phyloP scores from a whole-genome alignment of 2,888 invertebrate genomes.

The Dryocosmus kuriphilus region DNA sequence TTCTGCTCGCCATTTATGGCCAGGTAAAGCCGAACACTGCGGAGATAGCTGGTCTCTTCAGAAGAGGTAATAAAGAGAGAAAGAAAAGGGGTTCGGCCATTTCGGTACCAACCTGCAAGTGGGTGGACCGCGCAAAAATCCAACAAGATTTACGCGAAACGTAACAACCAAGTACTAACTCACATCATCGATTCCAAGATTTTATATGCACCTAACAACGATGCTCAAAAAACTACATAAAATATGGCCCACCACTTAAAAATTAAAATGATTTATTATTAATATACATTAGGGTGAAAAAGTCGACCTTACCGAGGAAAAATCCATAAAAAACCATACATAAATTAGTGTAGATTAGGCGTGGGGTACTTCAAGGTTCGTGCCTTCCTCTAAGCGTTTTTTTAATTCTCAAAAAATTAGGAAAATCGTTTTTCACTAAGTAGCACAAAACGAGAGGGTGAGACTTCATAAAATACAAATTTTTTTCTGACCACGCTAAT shows the following conservation, averaged over 20 bases:
- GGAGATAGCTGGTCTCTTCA: constrained; percentile 55
- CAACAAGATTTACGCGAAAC: constrained; percentile 39
- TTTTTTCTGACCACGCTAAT: no score
- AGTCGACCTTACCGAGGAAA: no score
- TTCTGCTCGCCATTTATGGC: constrained; percentile 74
- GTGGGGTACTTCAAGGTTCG: no score
- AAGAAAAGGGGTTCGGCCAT: constrained; percentile 50
- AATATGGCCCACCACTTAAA: constrained; percentile 15
- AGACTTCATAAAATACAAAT: no score
- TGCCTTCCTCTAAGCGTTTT: no score
- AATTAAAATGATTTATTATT: neutral
- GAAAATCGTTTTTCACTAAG: no score
- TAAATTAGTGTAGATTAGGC: no score
- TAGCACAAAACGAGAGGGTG: no score
- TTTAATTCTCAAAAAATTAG: no score
- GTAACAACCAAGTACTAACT: constrained; percentile 38
- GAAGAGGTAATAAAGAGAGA: constrained; percentile 51
- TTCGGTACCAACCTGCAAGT: constrained; percentile 47
- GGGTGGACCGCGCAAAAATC: constrained; percentile 33
- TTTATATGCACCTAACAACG: constrained; percentile 27
- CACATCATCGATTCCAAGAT: constrained; percentile 36
- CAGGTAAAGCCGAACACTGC: constrained; percentile 65
- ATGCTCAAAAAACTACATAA: constrained; percentile 21
- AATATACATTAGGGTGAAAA: no score
- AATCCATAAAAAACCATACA: no score